A percentile compares a stretch with the other conserved stretches of the same genome.
phyloP scores from a whole-genome alignment of 2,113 vertebrate genomes.

The Chelonoidis abingdonii region DNA sequence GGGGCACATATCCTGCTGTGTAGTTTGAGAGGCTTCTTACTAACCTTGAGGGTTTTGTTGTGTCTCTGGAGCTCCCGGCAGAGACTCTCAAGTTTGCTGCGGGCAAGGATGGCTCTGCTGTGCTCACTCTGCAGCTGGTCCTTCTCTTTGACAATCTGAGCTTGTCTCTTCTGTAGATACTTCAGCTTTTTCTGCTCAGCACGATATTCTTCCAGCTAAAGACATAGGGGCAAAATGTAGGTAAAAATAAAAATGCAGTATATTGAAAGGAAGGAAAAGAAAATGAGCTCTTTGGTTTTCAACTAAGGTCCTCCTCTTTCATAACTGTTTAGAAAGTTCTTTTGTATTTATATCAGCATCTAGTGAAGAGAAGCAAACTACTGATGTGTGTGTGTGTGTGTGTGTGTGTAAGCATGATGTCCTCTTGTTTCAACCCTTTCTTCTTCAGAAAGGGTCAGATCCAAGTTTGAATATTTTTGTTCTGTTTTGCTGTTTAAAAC shows the following conservation, averaged over 20 bases:
- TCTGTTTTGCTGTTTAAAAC: not conserved
- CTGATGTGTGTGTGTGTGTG: no score
- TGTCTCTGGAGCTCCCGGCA: slow-evolving; percentile 92
- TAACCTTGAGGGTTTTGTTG: slow-evolving; percentile 90
- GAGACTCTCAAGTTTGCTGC: slow-evolving; percentile 91
- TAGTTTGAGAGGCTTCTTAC: not conserved
- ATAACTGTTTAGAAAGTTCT: not conserved
- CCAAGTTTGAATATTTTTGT: not conserved
- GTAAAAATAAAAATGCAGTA: not conserved
- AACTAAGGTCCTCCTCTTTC: not conserved
- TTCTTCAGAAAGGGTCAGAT: no score
- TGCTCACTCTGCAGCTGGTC: slow-evolving; percentile 91
- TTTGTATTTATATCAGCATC: not conserved
- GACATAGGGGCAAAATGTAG: not conserved
- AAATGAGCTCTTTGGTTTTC: not conserved
- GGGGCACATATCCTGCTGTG: not conserved
- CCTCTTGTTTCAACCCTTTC: no score
- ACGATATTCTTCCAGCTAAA: slow-evolving; percentile 84
- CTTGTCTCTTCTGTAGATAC: slow-evolving; percentile 85
- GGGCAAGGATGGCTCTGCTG: slow-evolving; percentile 84
- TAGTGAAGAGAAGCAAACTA: not conserved
- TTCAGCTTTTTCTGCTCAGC: slow-evolving; percentile 83
- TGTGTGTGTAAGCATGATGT: no score
- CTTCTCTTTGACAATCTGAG: slow-evolving; percentile 84
- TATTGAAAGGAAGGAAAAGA: not conserved